Conservation (phyloP, 2,888 invertebrate genomes). For the Andrena dorsata region DNA sequence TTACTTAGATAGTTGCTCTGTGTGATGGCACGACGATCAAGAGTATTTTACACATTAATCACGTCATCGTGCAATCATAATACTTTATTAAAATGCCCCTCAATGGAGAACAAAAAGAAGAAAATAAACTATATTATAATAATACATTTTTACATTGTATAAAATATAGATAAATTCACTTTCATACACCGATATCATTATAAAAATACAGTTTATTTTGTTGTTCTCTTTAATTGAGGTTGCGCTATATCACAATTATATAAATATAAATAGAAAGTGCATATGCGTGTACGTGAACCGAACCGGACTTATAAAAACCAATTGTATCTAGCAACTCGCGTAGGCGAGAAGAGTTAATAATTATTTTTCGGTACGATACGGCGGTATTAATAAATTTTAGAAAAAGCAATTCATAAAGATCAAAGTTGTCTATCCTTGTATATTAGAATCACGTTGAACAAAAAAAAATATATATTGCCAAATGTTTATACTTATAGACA, state of each 20-base stretch:
- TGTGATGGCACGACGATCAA: slow-evolving; percentile 46
- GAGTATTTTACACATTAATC: slow-evolving; percentile 51
- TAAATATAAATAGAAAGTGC: slow-evolving; percentile 51
- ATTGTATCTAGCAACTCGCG: slow-evolving; percentile 54
- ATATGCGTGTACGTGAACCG: slow-evolving; percentile 40
- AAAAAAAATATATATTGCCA: slow-evolving; percentile 25
- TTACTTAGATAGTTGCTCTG: slow-evolving; percentile 33
- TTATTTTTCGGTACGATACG: slow-evolving; percentile 60
- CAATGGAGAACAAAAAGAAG: slow-evolving; percentile 33
- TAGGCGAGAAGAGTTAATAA: slow-evolving; percentile 49
- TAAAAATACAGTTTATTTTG: slow-evolving; percentile 51
- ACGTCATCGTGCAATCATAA: slow-evolving; percentile 61
- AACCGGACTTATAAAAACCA: slow-evolving; percentile 35
- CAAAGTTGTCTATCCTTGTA: slow-evolving; percentile 61
- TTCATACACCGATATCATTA: slow-evolving; percentile 33
- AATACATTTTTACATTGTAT: slow-evolving; percentile 58
- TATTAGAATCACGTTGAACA: slow-evolving; percentile 43
- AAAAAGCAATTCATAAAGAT: slow-evolving; percentile 50
- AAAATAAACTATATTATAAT: slow-evolving; percentile 21
- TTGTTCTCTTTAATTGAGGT: slow-evolving; percentile 50
- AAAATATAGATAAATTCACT: slow-evolving; percentile 49
- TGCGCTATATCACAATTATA: slow-evolving; percentile 49
- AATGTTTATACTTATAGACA: slow-evolving; percentile 54
- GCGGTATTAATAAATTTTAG: slow-evolving; percentile 40
- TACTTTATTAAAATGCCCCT: slow-evolving; percentile 51